phyloP scores from a whole-genome alignment of 2,888 invertebrate genomes.

The Heliconius sara region DNA sequence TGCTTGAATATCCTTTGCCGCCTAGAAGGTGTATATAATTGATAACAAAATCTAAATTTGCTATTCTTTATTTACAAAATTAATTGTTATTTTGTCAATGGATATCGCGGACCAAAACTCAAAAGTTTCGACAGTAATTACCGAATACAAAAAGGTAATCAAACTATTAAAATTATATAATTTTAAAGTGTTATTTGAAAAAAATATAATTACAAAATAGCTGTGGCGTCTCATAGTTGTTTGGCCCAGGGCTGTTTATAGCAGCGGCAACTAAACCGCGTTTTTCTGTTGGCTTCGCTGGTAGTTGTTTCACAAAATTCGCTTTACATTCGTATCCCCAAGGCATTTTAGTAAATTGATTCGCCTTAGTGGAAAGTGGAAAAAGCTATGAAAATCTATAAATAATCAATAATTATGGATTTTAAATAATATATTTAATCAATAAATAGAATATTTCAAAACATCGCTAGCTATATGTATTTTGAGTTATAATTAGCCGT shows the following conservation, averaged over 20 bases:
- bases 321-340: slow-evolving; percentile 71
- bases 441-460: not conserved
- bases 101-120: no score
- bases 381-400: not conserved
- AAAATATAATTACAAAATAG: slow-evolving; percentile 61
- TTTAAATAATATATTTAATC: not conserved
- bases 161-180: not conserved
- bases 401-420: not conserved
- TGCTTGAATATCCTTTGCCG: slow-evolving; percentile 68
- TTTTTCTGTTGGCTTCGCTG: slow-evolving; percentile 60
- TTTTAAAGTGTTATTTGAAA: slow-evolving; percentile 1
- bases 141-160: not conserved
- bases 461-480: not conserved
- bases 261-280: slow-evolving; percentile 50
- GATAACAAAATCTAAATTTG: not conserved
- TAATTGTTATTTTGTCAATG: no score
- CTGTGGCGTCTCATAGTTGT: slow-evolving; percentile 62
- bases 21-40: slow-evolving; percentile 50
- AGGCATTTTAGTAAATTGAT: slow-evolving; percentile 56
- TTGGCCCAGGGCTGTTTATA: slow-evolving; percentile 59
- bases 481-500: not conserved
- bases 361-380: not conserved
- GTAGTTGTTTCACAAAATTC: slow-evolving; percentile 66
- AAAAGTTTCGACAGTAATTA: not conserved
- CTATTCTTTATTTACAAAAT: not conserved